Conservation (phyloP, 2,113 vertebrate genomes). For the Bothrops jararaca region DNA sequence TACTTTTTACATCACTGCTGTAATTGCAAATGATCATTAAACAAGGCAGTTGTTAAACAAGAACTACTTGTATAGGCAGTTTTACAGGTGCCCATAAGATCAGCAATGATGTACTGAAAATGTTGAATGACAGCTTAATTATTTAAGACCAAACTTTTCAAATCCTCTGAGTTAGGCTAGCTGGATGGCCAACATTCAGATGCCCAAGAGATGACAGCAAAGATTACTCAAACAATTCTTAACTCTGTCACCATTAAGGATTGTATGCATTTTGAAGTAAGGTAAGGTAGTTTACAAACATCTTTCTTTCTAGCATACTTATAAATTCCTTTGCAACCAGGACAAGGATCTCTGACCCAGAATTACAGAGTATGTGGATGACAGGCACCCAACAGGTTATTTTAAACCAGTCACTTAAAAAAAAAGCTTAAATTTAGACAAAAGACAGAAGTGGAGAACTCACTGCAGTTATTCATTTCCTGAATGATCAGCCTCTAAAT, state of each 20-base stretch:
- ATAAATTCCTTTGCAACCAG: not conserved
- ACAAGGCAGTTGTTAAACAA: not conserved
- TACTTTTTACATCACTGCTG: not conserved
- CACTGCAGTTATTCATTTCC: not conserved
- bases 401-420: not conserved
- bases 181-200: not conserved
- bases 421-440: not conserved
- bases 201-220: not conserved
- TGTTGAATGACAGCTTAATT: not conserved
- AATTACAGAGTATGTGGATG: not conserved
- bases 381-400: not conserved
- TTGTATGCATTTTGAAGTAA: not conserved
- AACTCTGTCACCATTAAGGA: not conserved
- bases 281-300: not conserved
- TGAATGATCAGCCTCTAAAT: not conserved
- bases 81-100: not conserved
- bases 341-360: not conserved
- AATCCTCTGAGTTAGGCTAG: not conserved
- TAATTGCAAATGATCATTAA: not conserved
- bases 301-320: not conserved
- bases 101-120: not conserved
- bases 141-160: not conserved
- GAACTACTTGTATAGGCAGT: not conserved
- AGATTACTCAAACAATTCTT: not conserved
- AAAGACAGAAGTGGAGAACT: not conserved